phyloP scores from a whole-genome alignment of 2,113 vertebrate genomes.

The Percopsis transmontana region DNA sequence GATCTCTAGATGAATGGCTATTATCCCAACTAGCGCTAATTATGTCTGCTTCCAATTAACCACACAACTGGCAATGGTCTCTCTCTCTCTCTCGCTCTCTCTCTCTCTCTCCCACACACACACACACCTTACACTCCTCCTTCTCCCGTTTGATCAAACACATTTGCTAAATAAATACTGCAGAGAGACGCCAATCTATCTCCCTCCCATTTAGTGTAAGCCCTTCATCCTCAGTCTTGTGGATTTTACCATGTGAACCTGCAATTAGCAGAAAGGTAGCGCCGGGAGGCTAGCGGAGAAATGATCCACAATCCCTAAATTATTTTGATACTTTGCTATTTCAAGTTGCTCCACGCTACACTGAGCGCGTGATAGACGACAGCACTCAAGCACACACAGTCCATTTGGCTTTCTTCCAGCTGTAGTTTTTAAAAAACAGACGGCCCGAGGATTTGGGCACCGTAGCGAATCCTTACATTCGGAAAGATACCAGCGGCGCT shows the following conservation, averaged over 20 bases:
- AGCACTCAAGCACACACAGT: too few species aligned
- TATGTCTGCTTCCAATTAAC: constrained; percentile 66
- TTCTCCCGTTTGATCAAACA: constrained; percentile 16
- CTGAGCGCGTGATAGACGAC: too few species aligned
- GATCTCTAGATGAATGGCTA: constrained; percentile 68
- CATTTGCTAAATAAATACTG: constrained; percentile 7
- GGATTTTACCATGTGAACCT: constrained; percentile 10
- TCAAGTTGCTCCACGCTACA: too few species aligned
- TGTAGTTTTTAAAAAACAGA: too few species aligned
- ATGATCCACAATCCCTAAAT: too few species aligned
- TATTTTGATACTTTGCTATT: too few species aligned
- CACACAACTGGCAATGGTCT: constrained; percentile 54
- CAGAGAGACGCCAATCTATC: not conserved
- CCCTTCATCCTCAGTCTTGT: constrained; percentile 30
- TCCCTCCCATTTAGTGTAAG: constrained; percentile 34
- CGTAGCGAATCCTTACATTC: too few species aligned
- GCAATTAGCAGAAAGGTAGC: constrained; percentile 7
- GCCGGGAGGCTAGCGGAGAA: too few species aligned
- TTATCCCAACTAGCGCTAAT: constrained; percentile 75
- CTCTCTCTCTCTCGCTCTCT: constrained; percentile 32
- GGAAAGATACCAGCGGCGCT: too few species aligned
- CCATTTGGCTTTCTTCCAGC: too few species aligned
- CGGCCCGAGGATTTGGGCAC: too few species aligned
- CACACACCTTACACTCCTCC: constrained; percentile 15
- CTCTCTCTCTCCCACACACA: constrained; percentile 4